phyloP scores from a whole-genome alignment of 2,888 invertebrate genomes.

The Colletes collaris region DNA sequence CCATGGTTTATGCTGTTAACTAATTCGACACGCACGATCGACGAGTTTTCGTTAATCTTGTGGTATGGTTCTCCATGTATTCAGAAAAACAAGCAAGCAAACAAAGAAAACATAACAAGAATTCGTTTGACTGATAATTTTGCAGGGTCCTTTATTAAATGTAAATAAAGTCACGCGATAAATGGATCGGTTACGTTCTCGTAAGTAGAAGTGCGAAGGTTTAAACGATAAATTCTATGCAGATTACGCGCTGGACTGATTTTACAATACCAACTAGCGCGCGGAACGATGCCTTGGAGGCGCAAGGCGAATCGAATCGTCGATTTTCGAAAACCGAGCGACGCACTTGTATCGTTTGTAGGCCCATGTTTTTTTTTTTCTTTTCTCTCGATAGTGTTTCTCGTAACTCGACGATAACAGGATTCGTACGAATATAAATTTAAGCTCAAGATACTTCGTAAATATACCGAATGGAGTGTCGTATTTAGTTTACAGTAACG shows the following conservation, averaged over 20 bases:
- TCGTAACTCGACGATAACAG: slow-evolving; percentile 13
- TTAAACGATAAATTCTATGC: background rate
- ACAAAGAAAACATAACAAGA: slow-evolving; percentile 18
- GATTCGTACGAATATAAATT: slow-evolving; percentile 20
- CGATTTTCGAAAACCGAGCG: slow-evolving; percentile 5
- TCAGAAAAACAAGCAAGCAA: background rate
- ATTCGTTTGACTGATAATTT: slow-evolving; percentile 52
- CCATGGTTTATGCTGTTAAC: slow-evolving; percentile 60
- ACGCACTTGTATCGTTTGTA: slow-evolving; percentile 20
- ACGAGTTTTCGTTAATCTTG: slow-evolving; percentile 8
- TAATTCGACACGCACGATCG: slow-evolving; percentile 14
- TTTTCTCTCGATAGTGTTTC: slow-evolving; percentile 12
- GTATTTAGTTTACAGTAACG: slow-evolving; percentile 35
- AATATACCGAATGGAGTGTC: slow-evolving; percentile 22
- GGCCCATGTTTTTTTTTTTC: slow-evolving; percentile 14
- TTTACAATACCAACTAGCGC: slow-evolving; percentile 2
- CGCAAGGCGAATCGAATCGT: background rate
- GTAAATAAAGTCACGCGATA: background rate
- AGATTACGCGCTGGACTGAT: slow-evolving; percentile 4
- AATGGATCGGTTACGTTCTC: background rate
- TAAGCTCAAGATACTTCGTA: slow-evolving; percentile 48
- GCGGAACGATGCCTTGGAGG: slow-evolving; percentile 10
- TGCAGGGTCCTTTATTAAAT: slow-evolving; percentile 34
- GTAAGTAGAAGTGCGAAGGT: background rate
- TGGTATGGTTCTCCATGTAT: slow-evolving; percentile 4